These are phyloP conservation scores for Tylochromis polylepis DNA, from an alignment of 2,113 vertebrate species.

Conservation along the genomic window DNA sequence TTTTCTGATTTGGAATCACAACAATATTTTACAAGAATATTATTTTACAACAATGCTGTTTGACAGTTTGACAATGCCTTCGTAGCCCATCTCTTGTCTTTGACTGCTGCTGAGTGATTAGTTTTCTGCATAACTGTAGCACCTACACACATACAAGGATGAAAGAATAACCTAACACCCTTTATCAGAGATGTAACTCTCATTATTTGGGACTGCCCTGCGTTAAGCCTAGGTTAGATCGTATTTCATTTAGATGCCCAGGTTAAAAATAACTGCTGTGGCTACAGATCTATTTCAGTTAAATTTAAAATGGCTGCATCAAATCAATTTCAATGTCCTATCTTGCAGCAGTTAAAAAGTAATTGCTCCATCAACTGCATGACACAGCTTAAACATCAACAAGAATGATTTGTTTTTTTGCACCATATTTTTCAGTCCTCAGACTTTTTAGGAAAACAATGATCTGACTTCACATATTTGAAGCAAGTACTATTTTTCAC, in stretches of 20 bases:
- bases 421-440: not conserved
- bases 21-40: not conserved
- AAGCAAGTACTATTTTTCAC: constrained; percentile 25
- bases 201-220: not conserved
- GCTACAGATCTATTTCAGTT: constrained; percentile 6
- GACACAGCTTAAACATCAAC: constrained; percentile 22
- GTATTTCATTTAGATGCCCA: constrained; percentile 2
- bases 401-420: not conserved
- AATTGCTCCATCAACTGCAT: constrained; percentile 23
- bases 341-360: constrained; percentile 25
- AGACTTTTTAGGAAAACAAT: constrained; percentile 11
- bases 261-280: not conserved
- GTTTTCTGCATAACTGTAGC: not conserved
- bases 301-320: constrained; percentile 36
- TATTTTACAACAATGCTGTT: not conserved
- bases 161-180: not conserved
- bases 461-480: constrained; percentile 20
- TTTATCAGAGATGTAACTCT: not conserved
- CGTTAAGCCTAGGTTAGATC: not conserved
- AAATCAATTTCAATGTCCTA: constrained; percentile 33
- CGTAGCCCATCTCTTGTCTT: not conserved
- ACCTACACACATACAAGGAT: not conserved
- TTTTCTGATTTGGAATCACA: not conserved
- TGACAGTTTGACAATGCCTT: not conserved
- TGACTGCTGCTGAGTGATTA: not conserved